Percentiles rank a stretch among this genome's conserved stretches.
phyloP scores from a whole-genome alignment of 2,113 vertebrate species.

The Ovibos moschatus region DNA sequence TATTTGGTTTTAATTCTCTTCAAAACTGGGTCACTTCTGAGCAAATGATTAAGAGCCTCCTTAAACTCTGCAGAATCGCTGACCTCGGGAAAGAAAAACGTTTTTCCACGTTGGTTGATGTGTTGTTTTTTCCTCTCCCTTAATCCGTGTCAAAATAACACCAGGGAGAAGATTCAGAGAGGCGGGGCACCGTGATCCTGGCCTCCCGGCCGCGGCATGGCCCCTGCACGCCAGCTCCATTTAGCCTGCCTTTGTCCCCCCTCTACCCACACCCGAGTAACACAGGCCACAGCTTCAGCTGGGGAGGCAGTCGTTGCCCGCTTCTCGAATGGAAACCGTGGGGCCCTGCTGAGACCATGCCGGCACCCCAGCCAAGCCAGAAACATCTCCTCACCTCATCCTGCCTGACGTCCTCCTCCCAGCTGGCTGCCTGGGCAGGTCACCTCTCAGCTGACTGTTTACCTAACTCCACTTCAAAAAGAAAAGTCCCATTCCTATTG shows the following conservation, averaged over 20 bases:
- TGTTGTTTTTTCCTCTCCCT: background rate
- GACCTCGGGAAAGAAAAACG: background rate
- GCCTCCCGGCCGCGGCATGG: background rate
- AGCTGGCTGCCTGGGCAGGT: background rate
- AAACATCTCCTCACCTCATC: background rate
- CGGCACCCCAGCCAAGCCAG: background rate
- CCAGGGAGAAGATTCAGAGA: background rate
- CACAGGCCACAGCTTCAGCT: background rate
- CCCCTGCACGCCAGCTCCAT: background rate
- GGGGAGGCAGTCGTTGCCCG: background rate
- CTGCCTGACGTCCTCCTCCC: background rate
- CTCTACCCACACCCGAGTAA: background rate
- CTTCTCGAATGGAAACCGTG: background rate
- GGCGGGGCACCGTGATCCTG: background rate
- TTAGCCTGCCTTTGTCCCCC: background rate
- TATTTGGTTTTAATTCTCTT: conserved; percentile 31
- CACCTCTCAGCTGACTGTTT: conserved; percentile 21
- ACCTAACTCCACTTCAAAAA: conserved; percentile 24
- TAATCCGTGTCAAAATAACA: background rate
- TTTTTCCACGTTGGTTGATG: background rate
- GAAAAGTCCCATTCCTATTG: background rate
- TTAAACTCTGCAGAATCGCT: background rate
- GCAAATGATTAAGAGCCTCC: background rate
- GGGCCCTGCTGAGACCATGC: background rate
- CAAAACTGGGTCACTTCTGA: background rate